A percentile compares a stretch with the other conserved stretches of the same genome.
Conservation (phyloP, 1,140 invertebrate species). For the Macrobrachium nipponense region DNA sequence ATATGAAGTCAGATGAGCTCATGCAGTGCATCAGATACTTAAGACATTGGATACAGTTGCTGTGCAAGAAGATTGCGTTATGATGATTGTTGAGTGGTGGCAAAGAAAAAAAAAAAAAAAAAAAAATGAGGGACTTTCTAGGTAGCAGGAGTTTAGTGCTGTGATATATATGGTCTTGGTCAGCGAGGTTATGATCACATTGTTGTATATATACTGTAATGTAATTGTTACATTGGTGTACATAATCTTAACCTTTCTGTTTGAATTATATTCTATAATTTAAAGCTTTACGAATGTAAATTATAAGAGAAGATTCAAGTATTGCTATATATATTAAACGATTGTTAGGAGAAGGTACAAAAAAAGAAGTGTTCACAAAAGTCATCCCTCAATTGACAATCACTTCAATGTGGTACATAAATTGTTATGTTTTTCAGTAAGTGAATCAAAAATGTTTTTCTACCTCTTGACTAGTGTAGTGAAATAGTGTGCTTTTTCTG, state of each 20-base stretch:
- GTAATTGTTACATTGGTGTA: conserved; percentile 42
- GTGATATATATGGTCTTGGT: conserved; percentile 58
- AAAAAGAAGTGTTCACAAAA: too few species aligned
- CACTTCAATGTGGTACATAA: too few species aligned
- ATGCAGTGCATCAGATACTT: too few species aligned
- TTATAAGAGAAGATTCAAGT: conserved; percentile 20
- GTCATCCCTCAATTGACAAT: too few species aligned
- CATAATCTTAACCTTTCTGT: conserved; percentile 24
- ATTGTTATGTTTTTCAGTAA: too few species aligned
- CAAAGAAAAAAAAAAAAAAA: not conserved
- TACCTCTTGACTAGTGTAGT: too few species aligned
- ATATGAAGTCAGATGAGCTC: too few species aligned
- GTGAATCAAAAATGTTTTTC: too few species aligned
- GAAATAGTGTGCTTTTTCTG: too few species aligned
- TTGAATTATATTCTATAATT: conserved; percentile 24
- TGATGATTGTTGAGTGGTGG: not conserved
- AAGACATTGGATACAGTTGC: too few species aligned
- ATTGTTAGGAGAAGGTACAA: too few species aligned
- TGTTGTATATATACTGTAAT: conserved; percentile 33
- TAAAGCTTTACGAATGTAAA: conserved; percentile 19
- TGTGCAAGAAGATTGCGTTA: not conserved
- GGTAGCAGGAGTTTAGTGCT: conserved; percentile 36
- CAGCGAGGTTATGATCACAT: conserved; percentile 26
- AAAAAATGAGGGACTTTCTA: conserved; percentile 38
- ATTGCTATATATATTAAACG: not conserved